A percentile compares a stretch with the other conserved stretches of the same genome.
These are phyloP conservation scores for Lontra canadensis DNA, from an alignment of 2,113 vertebrate species.

Conservation along the genomic window DNA sequence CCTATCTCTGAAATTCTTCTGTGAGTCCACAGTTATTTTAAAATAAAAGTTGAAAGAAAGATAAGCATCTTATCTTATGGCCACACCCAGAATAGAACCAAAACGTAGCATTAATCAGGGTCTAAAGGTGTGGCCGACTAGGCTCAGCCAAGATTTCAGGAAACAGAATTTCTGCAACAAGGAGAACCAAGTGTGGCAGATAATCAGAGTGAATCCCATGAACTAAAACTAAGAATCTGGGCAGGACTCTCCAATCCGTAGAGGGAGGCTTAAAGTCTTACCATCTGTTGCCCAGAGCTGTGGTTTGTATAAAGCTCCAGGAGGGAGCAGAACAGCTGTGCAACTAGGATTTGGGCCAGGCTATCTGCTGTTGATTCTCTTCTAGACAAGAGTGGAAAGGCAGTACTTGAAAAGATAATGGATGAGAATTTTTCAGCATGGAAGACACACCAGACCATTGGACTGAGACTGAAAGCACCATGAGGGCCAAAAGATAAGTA, in stretches of 20 bases:
- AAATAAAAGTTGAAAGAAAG: slow-evolving; percentile 11
- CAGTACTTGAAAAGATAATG: background rate
- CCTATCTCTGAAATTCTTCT: background rate
- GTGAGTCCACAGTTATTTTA: background rate
- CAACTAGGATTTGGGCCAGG: background rate
- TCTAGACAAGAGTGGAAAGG: slow-evolving; percentile 1
- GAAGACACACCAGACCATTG: background rate
- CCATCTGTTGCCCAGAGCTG: background rate
- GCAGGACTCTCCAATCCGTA: background rate
- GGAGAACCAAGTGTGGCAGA: background rate
- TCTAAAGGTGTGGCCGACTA: background rate
- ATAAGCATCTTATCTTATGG: background rate
- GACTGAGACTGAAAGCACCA: background rate
- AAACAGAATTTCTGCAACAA: background rate
- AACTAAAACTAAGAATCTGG: background rate
- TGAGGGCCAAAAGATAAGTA: background rate
- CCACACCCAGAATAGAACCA: background rate
- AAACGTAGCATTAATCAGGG: background rate
- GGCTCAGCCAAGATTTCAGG: background rate
- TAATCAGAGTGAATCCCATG: background rate
- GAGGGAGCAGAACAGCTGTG: background rate
- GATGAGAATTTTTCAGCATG: background rate
- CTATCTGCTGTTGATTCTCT: background rate
- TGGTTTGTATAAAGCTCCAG: background rate
- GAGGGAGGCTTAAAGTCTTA: background rate